Base-by-base conservation (phyloP, 2,888 invertebrate genomes). In the Lasioglossum figueresi region DNA sequence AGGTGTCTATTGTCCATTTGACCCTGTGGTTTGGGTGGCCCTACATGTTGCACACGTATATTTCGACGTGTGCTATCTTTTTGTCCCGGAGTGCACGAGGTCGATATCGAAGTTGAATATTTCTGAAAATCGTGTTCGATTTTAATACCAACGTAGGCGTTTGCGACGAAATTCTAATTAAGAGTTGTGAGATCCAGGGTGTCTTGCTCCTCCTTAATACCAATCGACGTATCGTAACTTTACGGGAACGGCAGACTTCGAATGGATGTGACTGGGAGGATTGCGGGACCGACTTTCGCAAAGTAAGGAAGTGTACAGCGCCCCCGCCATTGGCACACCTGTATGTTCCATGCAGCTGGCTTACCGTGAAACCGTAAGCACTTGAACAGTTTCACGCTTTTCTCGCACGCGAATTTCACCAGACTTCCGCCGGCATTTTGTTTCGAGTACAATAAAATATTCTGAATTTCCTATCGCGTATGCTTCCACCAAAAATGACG, bases 171-270 rank as follows among this genome's bases (percentile, higher is more conserved):
- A 23, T 68, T 68, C 68, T 68, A 68, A 68, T 68, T 68, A 68
- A 23, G 37, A 34, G 23, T 68, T 37, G 37, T 37, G 8, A 34
- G 19, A 68, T 68, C 68, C 37, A 34, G 4, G 23, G 37, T 68
- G 37, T 68, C 37, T 37, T 68, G 37, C 37, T 37, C 10, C 37
- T 68, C 23, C 68, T 68, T 68, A 68, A 68, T 68, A 68, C 68
- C 68, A 68, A 68, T 68, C 68, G 68, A 68, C 68, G 68, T 68
- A 68, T 68, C 68, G 68, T 68, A 68, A 68, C 37, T 68, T 68
- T 68, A 37, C 68, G 37, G 37, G 68, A 12, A 68, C 34, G 68
- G 34, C 68, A 68, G 68, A 68, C 37, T 68, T 68, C 37, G 68
- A 68, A 23, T 68, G 68, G 68, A 68, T 68, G 37, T 40, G 68